phyloP scores from a whole-genome alignment of 2,113 vertebrate species.

The Tamias sibiricus region DNA sequence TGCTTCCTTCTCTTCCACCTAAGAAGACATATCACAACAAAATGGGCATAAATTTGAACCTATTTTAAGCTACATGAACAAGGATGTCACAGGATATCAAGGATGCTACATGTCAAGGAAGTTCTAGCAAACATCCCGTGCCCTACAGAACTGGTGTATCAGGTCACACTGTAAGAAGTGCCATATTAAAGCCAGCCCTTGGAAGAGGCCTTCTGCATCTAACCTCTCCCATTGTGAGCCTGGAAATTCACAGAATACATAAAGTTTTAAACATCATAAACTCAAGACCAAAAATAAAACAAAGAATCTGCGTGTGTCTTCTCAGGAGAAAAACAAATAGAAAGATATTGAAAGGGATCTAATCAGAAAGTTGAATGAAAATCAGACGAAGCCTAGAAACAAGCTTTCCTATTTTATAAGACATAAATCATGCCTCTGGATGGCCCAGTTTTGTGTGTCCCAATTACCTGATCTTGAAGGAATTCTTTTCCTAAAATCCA shows the following conservation, averaged over 20 bases:
- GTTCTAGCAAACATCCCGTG: background rate
- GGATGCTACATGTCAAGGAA: too few species aligned
- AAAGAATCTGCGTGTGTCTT: background rate
- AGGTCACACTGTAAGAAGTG: background rate
- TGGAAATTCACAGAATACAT: background rate
- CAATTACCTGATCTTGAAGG: background rate
- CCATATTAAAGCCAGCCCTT: background rate
- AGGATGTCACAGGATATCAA: background rate
- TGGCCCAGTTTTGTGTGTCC: background rate
- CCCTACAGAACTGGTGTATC: background rate
- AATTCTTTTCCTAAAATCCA: constrained; percentile 1
- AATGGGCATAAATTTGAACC: background rate
- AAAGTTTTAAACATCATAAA: background rate
- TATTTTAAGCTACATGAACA: background rate
- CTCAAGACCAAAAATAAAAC: background rate
- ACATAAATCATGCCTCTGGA: background rate
- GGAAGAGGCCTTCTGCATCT: background rate
- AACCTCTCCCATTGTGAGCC: background rate
- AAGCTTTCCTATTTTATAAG: background rate
- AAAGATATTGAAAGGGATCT: background rate
- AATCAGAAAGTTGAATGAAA: constrained; percentile 20
- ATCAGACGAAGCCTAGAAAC: background rate
- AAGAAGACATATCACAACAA: background rate
- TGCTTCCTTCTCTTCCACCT: background rate
- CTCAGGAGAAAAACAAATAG: background rate